Evolutionary conservation across 2,797 vertebrate genomes (phyloP), one percentile per base, ranked within the genome.

Genomic region (Enteromius viviparus): DNA sequence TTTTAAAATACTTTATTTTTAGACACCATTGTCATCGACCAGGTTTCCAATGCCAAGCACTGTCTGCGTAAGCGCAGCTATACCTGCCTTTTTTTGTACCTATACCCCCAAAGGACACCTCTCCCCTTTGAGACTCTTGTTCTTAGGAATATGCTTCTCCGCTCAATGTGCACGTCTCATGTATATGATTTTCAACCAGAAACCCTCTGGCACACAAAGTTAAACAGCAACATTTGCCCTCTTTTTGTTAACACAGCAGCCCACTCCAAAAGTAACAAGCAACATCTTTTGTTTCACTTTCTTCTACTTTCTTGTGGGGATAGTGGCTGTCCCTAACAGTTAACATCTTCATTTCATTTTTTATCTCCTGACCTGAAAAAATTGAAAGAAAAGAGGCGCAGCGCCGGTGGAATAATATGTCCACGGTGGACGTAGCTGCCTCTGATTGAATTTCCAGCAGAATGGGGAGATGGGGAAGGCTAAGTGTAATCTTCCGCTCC

Each of bases 371-470:
- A 74, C 55, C 58, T 7, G 17, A 47, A 78, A 75, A 77, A 69
- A 69, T 47, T 47, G 12, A 51, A 78, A 68, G 40, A 32, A 78
- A 60, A 80, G 58, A 83, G 64, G 51, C 37, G 3, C 37, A 34
- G 62, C 19, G 21, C 47, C n/a, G n/a, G 21, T 78, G 70, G 45
- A 78, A 74, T 82, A 78, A 74, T 78, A 72, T 78, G 60, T 85
- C 75, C 80, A 45, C n/a, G 17, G 37, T 45, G 70, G 75, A 82
- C 45, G 17, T 65, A 21, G 70, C 10, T 2, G 65, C 60, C 45
- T 37, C 55, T 86, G 80, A 85, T 83, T 79, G 68, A 83, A 86
- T 83, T 83, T 85, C 12, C 76, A 64, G 23, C 77, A 64, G 68
- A 72, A 68, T 68, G 68, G 62, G 40, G 47, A 75, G 53, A 83